phyloP scores from a whole-genome alignment of 2,113 vertebrate genomes.

The Rhea pennata region DNA sequence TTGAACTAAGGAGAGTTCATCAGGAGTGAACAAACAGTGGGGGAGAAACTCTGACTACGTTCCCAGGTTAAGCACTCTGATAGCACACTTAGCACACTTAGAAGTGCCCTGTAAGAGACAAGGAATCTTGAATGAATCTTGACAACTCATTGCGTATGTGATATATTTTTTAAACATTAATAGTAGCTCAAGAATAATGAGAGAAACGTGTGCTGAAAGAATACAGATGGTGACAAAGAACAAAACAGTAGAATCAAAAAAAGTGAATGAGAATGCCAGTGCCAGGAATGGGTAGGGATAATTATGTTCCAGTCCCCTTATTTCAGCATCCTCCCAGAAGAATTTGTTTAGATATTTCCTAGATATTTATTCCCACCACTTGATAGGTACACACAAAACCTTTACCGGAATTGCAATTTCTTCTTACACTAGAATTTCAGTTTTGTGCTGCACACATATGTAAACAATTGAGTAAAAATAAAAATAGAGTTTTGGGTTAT shows the following conservation, averaged over 20 bases:
- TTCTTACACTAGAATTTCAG: not conserved
- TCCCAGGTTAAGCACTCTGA: not conserved
- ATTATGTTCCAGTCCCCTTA: not conserved
- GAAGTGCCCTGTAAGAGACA: not conserved
- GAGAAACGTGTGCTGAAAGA: not conserved
- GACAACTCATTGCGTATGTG: not conserved
- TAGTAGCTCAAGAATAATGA: not conserved
- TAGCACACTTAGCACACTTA: fast-evolving
- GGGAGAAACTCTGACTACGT: not conserved
- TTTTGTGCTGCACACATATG: not conserved
- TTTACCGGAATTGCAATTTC: not conserved
- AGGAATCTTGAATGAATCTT: not conserved
- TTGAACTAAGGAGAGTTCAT: not conserved
- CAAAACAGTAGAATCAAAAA: not conserved
- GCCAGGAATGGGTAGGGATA: not conserved
- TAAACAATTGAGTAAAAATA: not conserved
- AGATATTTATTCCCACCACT: not conserved
- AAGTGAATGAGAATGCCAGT: not conserved
- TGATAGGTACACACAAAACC: not conserved
- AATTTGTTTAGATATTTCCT: not conserved
- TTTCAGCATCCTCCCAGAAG: not conserved
- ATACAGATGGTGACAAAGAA: not conserved
- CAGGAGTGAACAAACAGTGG: not conserved
- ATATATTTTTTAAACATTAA: not conserved
- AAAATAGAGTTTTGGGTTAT: not conserved